phyloP scores from a whole-genome alignment of 2,113 vertebrate genomes.

The Muscicapa adusta region DNA sequence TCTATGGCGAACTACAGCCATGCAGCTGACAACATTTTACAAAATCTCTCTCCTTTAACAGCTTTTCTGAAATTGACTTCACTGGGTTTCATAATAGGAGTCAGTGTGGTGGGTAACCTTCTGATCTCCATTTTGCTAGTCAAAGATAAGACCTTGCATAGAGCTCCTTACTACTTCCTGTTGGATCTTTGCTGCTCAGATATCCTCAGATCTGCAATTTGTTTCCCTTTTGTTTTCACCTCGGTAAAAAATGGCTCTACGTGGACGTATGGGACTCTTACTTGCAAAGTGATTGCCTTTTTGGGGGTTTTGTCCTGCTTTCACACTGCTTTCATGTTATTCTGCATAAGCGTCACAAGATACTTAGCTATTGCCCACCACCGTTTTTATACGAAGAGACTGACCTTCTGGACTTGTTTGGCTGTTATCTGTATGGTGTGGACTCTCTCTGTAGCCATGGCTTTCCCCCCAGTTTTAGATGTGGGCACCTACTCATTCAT shows the following conservation, averaged over 20 bases:
- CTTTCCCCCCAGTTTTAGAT: constrained; percentile 96
- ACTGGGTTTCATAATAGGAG: constrained; percentile 98
- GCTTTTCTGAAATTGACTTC: constrained; percentile 99
- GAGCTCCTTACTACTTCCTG: constrained; percentile 98
- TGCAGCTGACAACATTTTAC: constrained; percentile 99
- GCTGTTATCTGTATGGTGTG: constrained; percentile 99
- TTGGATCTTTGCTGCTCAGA: constrained; percentile 98
- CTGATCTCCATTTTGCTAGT: constrained; percentile 99
- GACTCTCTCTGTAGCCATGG: constrained; percentile 99
- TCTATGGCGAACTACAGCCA: constrained; percentile 99
- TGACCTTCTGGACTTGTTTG: constrained; percentile 98
- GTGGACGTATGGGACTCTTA: constrained; percentile 96
- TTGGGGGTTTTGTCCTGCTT: constrained; percentile 98
- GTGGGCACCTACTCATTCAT: constrained; percentile 99
- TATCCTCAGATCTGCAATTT: constrained; percentile 97
- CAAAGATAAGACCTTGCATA: constrained; percentile 99
- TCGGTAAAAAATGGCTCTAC: constrained; percentile 97
- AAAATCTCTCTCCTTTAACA: constrained; percentile 98
- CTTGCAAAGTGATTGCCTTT: constrained; percentile 99
- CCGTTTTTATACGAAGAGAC: constrained; percentile 97
- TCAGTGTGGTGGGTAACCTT: constrained; percentile 98
- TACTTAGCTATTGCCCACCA: constrained; percentile 98
- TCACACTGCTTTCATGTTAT: constrained; percentile 99
- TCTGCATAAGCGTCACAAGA: constrained; percentile 97
- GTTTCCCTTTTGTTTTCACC: constrained; percentile 99